phyloP scores from a whole-genome alignment of 2,888 invertebrate genomes.

The Synergus itoensis region DNA sequence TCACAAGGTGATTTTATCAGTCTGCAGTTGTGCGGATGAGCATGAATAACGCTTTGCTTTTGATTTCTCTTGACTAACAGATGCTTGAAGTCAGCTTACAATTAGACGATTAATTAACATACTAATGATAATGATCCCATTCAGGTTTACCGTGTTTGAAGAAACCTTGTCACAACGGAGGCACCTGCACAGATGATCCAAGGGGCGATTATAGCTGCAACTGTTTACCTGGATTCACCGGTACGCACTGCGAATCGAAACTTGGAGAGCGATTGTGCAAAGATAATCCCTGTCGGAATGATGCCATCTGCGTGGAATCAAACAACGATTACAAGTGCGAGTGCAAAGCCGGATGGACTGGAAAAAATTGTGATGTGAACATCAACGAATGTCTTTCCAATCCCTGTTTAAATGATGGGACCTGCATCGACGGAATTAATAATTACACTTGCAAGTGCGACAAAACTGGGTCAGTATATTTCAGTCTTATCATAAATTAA shows the following conservation, averaged over 20 bases:
- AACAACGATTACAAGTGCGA: constrained; percentile 79
- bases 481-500: not conserved
- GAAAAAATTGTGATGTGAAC: constrained; percentile 85
- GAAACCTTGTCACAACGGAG: constrained; percentile 86
- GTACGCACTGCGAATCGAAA: constrained; percentile 86
- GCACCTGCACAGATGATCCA: constrained; percentile 84
- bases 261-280: constrained; percentile 85
- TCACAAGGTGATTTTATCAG: constrained; percentile 15
- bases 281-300: constrained; percentile 88
- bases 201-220: constrained; percentile 87
- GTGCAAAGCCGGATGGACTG: constrained; percentile 82
- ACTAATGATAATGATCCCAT: constrained; percentile 26
- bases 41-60: constrained; percentile 40
- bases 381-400: constrained; percentile 87
- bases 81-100: not conserved
- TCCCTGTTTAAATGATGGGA: constrained; percentile 86
- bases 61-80: constrained; percentile 25
- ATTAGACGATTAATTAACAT: constrained; percentile 8
- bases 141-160: constrained; percentile 85
- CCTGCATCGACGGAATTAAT: constrained; percentile 86
- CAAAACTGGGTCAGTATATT: constrained; percentile 81
- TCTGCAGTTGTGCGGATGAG: not conserved
- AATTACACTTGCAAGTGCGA: constrained; percentile 89
- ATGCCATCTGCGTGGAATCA: constrained; percentile 86
- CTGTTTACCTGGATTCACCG: constrained; percentile 85